These are phyloP conservation scores for Euplagia quadripunctaria DNA, from an alignment of 2,888 invertebrate genomes.

Conservation along the genomic window DNA sequence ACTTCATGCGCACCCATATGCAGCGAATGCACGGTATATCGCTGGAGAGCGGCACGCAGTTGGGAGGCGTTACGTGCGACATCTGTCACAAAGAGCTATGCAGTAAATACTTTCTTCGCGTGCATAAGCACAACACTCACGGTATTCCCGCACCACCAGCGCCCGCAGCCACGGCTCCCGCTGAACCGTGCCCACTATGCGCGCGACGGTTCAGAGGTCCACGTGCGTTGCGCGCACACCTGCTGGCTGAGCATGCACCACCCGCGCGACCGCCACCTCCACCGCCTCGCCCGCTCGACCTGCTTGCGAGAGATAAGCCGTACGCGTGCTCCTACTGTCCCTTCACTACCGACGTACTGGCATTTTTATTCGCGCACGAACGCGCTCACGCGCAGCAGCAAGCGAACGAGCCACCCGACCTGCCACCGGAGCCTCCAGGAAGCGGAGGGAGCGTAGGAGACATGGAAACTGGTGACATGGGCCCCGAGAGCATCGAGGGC, in stretches of 20 bases:
- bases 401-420: constrained; percentile 62
- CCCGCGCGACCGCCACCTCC: constrained; percentile 79
- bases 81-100: constrained; percentile 99
- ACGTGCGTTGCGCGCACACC: constrained; percentile 95
- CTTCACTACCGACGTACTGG: constrained; percentile 95
- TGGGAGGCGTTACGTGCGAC: constrained; percentile 98
- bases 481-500: constrained; percentile 57
- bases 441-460: constrained; percentile 50
- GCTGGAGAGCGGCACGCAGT: constrained; percentile 96
- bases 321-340: constrained; percentile 97
- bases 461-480: constrained; percentile 48
- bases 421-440: constrained; percentile 44
- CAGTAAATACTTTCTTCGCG: constrained; percentile 98
- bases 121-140: constrained; percentile 99
- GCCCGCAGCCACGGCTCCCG: constrained; percentile 82
- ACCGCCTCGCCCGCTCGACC: constrained; percentile 86
- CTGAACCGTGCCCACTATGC: constrained; percentile 92
- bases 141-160: constrained; percentile 96
- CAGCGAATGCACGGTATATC: constrained; percentile 99
- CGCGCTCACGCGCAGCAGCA: constrained; percentile 90
- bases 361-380: constrained; percentile 97
- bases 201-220: constrained; percentile 95
- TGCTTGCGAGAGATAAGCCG: constrained; percentile 88
- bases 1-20: constrained; percentile 99
- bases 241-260: constrained; percentile 94